Evolutionary conservation across 2,113 vertebrate genomes (phyloP), one percentile per base, ranked within the genome.

Genomic region (Spea bombifrons): DNA sequence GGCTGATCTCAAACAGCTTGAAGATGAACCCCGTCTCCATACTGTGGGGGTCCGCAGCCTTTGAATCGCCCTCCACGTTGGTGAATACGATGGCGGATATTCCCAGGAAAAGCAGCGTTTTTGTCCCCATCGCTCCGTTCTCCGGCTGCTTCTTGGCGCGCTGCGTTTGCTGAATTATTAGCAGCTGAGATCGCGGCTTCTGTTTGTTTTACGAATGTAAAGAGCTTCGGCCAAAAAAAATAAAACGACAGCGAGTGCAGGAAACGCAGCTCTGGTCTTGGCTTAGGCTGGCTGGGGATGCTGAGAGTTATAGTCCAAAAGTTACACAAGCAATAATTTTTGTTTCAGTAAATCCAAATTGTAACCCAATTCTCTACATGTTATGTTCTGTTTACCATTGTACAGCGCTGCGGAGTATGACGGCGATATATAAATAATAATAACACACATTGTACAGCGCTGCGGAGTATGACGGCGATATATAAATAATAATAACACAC

Each of bases 191-290:
- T 65, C 8, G 5, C 9, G 8, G 43, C 61, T 48, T 48, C 57
- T 66, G 7, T 75, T 75, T 75, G 52, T 61, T 75, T 66, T 64
- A 46, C 49, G 72, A 13, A 47, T 74, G 47, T 30, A 64, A 3
- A 16, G 15, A 30, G 12, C 44, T 10, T 49, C 44, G 71, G 52
- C 72, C 59, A n/a, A 64, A 64, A 47, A 74, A 64, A 74, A 74
- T 50, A 74, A 8, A 64, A 5, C 5, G 50, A 52, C 5, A 7
- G 50, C 50, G 50, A 52, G 5, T 7, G n/a, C n/a, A n/a, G n/a
- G n/a, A n/a, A n/a, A n/a, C n/a, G n/a, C n/a, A n/a, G n/a, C n/a
- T n/a, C n/a, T n/a, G n/a, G n/a, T n/a, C n/a, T n/a, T n/a, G n/a
- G n/a, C n/a, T n/a, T n/a, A n/a, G n/a, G n/a, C n/a, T n/a, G n/a